Evolutionary conservation across 2,113 vertebrate species (phyloP).

Genomic region (Struthio camelus): DNA sequence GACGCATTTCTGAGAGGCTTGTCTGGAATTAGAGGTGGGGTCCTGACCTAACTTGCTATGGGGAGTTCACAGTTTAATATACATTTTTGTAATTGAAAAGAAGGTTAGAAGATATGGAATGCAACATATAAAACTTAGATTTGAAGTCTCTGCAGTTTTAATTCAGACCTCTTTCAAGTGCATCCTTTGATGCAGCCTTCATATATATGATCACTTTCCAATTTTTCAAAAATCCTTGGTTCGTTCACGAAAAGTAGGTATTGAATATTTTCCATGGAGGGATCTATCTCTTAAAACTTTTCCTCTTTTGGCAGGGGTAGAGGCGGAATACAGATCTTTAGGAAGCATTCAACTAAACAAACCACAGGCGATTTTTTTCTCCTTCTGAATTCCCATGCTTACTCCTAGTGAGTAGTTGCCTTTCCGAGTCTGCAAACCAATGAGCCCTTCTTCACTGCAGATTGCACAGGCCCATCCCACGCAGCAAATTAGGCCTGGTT

Average conservation of each 20-base stretch:
- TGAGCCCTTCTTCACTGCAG: not conserved
- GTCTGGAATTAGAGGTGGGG: not conserved
- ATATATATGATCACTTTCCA: not conserved
- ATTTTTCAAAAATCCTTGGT: not conserved
- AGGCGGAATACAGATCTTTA: not conserved
- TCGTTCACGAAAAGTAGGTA: not conserved
- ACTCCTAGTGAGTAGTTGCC: not conserved
- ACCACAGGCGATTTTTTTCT: not conserved
- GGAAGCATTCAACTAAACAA: not conserved
- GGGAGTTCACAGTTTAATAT: not conserved
- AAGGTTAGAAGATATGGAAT: not conserved
- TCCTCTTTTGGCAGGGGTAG: not conserved
- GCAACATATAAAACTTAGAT: not conserved
- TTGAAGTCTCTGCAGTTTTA: not conserved
- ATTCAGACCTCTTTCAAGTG: not conserved
- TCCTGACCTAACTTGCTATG: not conserved
- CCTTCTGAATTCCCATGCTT: not conserved
- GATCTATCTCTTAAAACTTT: not conserved
- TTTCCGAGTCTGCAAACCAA: not conserved
- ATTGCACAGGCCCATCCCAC: not conserved
- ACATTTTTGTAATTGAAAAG: not conserved
- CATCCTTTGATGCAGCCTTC: not conserved
- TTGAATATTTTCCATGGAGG: not conserved
- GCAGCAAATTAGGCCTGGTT: not conserved
- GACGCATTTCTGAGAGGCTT: not conserved